phyloP scores from a whole-genome alignment of 2,797 vertebrate species.

The Poeciliopsis turneri region DNA sequence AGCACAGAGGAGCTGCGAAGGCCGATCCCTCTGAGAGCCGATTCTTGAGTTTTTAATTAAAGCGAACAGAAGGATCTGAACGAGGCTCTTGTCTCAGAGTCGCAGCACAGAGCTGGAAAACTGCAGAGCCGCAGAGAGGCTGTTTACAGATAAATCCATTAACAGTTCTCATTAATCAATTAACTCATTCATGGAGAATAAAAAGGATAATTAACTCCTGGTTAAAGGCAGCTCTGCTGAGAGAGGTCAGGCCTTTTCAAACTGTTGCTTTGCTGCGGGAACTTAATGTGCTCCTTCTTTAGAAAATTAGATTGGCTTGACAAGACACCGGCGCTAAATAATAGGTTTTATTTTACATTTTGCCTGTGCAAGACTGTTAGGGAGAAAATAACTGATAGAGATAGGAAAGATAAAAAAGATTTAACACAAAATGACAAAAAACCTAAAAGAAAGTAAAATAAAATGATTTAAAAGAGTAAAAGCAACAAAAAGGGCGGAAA shows the following conservation, averaged over 20 bases:
- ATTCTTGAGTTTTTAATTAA: slow-evolving; percentile 65
- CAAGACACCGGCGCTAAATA: neutral
- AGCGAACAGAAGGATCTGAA: slow-evolving; percentile 55
- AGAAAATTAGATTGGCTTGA: neutral
- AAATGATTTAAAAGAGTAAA: neutral
- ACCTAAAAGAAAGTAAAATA: neutral
- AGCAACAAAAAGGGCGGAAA: neutral
- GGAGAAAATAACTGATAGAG: neutral
- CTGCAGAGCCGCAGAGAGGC: slow-evolving; percentile 52
- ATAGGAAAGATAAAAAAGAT: neutral
- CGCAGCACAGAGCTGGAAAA: slow-evolving; percentile 46
- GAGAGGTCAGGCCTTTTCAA: slow-evolving; percentile 1
- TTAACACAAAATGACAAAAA: neutral
- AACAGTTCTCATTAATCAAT: slow-evolving; percentile 69
- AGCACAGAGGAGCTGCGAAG: slow-evolving; percentile 65
- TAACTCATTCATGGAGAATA: slow-evolving; percentile 67
- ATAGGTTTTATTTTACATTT: neutral
- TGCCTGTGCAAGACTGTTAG: neutral
- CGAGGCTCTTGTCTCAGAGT: slow-evolving; percentile 40
- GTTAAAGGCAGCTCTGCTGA: slow-evolving; percentile 38
- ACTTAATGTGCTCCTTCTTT: slow-evolving; percentile 2
- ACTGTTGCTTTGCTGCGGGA: neutral
- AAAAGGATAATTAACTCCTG: slow-evolving; percentile 75
- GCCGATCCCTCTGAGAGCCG: slow-evolving; percentile 59
- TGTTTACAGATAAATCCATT: slow-evolving; percentile 71